A percentile compares a stretch with the other conserved stretches of the same genome.
Evolutionary conservation across 2,113 vertebrate genomes (phyloP).

Genomic region (Lanius ludovicianus): DNA sequence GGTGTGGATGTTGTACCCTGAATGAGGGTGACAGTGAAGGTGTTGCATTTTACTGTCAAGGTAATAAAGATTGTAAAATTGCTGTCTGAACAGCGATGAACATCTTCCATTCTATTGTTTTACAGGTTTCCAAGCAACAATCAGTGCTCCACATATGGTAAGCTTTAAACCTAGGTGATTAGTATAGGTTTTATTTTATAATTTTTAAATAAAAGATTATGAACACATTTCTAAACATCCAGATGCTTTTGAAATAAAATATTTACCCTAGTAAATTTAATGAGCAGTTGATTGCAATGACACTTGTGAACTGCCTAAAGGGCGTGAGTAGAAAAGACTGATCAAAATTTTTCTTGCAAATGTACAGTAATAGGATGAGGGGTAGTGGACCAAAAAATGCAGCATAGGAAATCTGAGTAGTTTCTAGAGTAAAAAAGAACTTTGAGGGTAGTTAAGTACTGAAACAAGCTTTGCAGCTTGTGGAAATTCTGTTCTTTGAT

Average conservation of each 20-base stretch:
- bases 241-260: background rate
- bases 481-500: background rate
- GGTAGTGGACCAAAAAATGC: background rate
- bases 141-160: slow-evolving; percentile 99
- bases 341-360: background rate
- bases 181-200: background rate
- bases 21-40: background rate
- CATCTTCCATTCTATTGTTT: slow-evolving; percentile 50
- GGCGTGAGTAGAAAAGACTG: background rate
- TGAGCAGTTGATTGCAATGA: background rate
- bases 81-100: background rate
- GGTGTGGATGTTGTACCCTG: background rate
- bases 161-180: slow-evolving; percentile 21
- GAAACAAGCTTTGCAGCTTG: background rate
- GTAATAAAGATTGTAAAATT: background rate
- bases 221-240: background rate
- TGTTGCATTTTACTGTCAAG: background rate
- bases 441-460: background rate
- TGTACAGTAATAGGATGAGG: background rate
- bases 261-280: background rate
- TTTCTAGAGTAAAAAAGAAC: background rate
- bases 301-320: background rate
- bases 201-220: too few relatives aligned
- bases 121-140: slow-evolving; percentile 96
- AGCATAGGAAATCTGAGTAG: background rate